Percentiles rank a stretch among this genome's conserved stretches.
Evolutionary conservation across 2,797 vertebrate species (phyloP).

Genomic region (Neomorphus geoffroyi): DNA sequence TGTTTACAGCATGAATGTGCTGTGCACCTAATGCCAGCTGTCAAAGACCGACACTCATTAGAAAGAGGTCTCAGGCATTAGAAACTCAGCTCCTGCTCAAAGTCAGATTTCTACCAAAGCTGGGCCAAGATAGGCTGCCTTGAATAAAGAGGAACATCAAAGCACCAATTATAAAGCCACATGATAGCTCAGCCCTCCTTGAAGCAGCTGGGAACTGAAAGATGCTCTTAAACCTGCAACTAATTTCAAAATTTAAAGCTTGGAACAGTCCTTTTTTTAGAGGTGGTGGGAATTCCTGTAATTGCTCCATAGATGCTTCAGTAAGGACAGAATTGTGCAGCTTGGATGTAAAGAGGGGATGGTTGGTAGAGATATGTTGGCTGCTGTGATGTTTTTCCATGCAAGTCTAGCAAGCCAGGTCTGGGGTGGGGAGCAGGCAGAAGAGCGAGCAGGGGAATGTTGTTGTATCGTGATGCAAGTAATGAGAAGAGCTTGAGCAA

Average conservation of each 20-base stretch:
- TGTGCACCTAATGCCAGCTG: neutral
- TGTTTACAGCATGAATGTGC: neutral
- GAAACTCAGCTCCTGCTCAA: neutral
- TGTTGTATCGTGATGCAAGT: accelerated
- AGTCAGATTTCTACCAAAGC: neutral
- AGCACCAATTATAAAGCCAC: neutral
- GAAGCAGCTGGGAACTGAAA: neutral
- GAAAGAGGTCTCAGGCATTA: neutral
- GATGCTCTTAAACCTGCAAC: neutral
- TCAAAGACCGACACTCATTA: neutral
- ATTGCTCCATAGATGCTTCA: neutral
- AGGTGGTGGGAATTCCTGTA: neutral
- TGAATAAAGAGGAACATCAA: neutral
- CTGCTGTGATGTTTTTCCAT: neutral
- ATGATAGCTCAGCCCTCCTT: neutral
- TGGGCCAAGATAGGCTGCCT: neutral
- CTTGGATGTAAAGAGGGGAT: neutral
- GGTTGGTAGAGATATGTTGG: neutral
- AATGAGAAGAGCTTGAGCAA: neutral
- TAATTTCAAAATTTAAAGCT: neutral
- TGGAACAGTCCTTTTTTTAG: neutral
- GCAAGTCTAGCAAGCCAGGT: neutral
- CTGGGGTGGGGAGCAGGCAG: neutral
- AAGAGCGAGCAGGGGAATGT: neutral
- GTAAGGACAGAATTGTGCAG: neutral